Base-by-base conservation (phyloP, 2,113 vertebrate genomes). In the Formicarius rufipectus region DNA sequence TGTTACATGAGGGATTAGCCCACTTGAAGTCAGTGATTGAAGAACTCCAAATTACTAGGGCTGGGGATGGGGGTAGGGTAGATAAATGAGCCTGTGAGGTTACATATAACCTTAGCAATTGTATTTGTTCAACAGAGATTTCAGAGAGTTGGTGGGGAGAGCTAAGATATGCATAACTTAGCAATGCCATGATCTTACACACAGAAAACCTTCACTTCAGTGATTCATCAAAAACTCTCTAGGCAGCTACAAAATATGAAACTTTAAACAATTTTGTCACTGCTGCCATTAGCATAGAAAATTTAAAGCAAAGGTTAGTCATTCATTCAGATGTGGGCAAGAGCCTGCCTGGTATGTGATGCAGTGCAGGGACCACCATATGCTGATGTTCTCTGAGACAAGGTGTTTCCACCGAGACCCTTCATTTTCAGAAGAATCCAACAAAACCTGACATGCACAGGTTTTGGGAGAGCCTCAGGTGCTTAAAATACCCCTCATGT, bases 211-310 rank as follows among this genome's bases (percentile, higher is more conserved):
- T 77, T 80, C 30, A 25, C 37, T 84, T 87, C 56, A 90, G 6
- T 84, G 89, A 84, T 92, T 92, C 72, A 87, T 90, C 73, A 86
- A 20, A 94, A 90, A 39, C 52, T 40, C 67, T 83, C 83, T 71
- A 90, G 76, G 80, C 75, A 69, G 79, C 78, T 88, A 79, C 40
- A 69, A 83, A 93, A 89, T 56, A 79, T 60, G 71, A 90, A 94
- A 90, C 25, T 83, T 90, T 52, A 79, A 88, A 83, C 40, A 62
- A 60, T 58, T 89, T 88, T 72, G 60, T 83, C 52, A 35, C 58
- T 86, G 50, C 72, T 77, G 20, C 59, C 39, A 63, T 93, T 67
- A 88, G 56, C 76, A 81, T 55, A 78, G 86, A 84, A 62, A 86
- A 73, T 80, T 67, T 50, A 85, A 93, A 77, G 55, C 18, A 77